Base-by-base conservation (phyloP, 2,797 vertebrate species). In the Propithecus deckenii region DNA sequence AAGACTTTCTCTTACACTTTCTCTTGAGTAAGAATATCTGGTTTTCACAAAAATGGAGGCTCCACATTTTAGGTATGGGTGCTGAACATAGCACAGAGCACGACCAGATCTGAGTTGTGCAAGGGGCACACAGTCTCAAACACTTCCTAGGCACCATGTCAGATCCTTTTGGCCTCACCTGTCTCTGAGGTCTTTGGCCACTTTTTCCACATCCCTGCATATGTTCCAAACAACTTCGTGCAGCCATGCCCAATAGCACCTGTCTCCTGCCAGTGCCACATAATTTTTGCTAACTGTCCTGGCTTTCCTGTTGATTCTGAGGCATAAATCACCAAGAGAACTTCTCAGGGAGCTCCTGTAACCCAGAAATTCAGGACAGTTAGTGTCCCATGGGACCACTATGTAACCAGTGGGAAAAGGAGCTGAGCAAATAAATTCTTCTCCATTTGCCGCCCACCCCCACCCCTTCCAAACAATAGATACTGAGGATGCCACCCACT, bases 111-210 rank as follows among this genome's bases (percentile, higher is more conserved):
- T 59, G 28, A 67, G 18, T 32, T 25, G 57, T 55, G 15, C 32
- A n/a, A 59, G 2, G n/a, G 23, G 2, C 0, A 3, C 0, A 2
- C 14, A 7, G 1, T 59, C 48, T 23, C n/a, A 38, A 61, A 22
- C 13, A 17, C 38, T 18, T 43, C 41, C 81, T n/a, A 69, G 48
- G 41, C 2, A 18, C 41, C 71, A 86, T 9, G 23, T 32, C 71
- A 28, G 35, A 32, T n/a, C 15, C 20, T 61, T 65, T 41, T 7
- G 22, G 48, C 48, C 41, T 89, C 35, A 20, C 20, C 35, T 10
- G 35, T 32, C 63, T 57, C 95, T 32, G 25, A 63, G 63, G 52
- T 32, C 57, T 93, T 46, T 38, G 52, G 43, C 3, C 32, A 9
- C 13, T 14, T 59, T 79, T 38, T 52, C 85, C 63, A 55, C 4